Base-by-base conservation (phyloP, 2,113 vertebrate species). In the Poeciliopsis occidentalis region DNA sequence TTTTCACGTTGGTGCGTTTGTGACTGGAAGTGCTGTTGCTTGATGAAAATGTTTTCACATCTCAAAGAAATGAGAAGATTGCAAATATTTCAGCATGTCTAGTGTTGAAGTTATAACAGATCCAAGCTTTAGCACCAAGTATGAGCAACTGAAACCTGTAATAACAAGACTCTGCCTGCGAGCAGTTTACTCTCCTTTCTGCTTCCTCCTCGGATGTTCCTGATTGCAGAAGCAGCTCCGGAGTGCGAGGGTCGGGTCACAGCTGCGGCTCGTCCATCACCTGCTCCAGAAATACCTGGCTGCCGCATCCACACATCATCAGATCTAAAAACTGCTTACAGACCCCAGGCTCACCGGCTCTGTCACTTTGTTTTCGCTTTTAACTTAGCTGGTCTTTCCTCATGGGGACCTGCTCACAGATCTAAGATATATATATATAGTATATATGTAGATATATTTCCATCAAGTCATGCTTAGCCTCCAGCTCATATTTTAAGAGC, bases 191-290 rank as follows among this genome's bases (percentile, higher is more conserved):
- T 39, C 64, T 17, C 24, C 22, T 57, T 57, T n/a, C 24, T 57
- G 51, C 51, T 57, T 57, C 26, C 6, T 27, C 17, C 24, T 37
- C 26, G 41, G 64, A 10, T 41, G 34, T 27, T 66, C 26, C 15
- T 66, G 64, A 66, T 66, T 66, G 41, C 64, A 27, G 24, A 41
- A 41, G 37, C 64, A 65, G 64, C 64, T 65, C 64, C 2, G 24
- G 12, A 41, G 64, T 66, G 34, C 24, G n/a, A 66, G 64, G 64
- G 64, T 64, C 63, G 11, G 63, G 63, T 66, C 64, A 66, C 64
- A 66, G 64, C 64, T 66, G 64, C 3, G 6, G 34, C 41, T 66
- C 64, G 41, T 66, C 34, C n/a, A 39, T 66, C 64, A 66, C 37
- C 64, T 41, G 64, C 64, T 66, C 37, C 34, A 41, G 4, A 41